A percentile compares a stretch with the other conserved stretches of the same genome.
Conservation (phyloP, 2,797 vertebrate genomes). For the Onychomys arenicola region DNA sequence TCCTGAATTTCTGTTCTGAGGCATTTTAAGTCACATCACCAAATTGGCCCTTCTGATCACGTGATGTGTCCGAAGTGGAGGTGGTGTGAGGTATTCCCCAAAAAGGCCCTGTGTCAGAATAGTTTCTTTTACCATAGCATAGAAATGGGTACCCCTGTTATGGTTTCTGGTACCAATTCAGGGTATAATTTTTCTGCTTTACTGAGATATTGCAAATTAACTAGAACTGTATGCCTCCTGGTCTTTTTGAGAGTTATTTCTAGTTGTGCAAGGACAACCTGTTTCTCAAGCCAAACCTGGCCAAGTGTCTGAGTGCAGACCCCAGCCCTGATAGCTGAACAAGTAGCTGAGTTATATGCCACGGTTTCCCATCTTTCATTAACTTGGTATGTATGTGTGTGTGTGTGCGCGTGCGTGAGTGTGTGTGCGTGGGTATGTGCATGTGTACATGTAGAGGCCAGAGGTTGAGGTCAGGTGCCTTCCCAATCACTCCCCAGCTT, state of each 20-base stretch:
- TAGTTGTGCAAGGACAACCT: constrained; percentile 8
- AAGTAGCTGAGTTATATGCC: not conserved
- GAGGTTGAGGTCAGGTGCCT: not conserved
- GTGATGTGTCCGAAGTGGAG: not conserved
- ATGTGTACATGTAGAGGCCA: not conserved
- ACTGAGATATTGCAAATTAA: constrained; percentile 26
- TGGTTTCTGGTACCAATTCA: not conserved
- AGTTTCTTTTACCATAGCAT: not conserved
- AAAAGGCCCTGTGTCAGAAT: not conserved
- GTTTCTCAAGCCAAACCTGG: constrained; percentile 32
- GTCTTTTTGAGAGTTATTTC: constrained; percentile 2
- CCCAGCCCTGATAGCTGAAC: not conserved
- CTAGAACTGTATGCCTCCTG: not conserved
- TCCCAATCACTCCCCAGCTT: not conserved
- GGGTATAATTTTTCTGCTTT: constrained; percentile 33
- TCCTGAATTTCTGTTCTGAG: not conserved
- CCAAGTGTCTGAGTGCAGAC: not conserved
- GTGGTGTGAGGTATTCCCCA: not conserved
- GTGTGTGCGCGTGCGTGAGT: not conserved
- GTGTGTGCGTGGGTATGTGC: not conserved
- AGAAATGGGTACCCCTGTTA: constrained; percentile 34
- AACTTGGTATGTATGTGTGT: not conserved
- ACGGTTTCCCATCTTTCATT: not conserved
- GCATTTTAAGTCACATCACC: not conserved
- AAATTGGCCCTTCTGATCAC: not conserved